Conservation (phyloP, 2,797 vertebrate species). For the Halcyon smyrnensis region DNA sequence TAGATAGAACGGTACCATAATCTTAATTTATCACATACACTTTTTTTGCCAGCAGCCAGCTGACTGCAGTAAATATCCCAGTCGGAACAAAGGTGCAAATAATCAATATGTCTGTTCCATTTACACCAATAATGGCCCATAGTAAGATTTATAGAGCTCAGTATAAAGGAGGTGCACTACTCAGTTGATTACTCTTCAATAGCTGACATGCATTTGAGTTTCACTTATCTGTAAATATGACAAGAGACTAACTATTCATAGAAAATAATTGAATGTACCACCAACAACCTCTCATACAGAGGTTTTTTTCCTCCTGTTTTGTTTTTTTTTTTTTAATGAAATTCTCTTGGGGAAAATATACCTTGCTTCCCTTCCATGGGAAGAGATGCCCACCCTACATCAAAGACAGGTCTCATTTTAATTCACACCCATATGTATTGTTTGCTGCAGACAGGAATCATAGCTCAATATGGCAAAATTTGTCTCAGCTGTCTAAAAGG, state of each 20-base stretch:
- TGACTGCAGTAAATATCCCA: constrained; percentile 8
- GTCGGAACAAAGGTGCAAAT: constrained; percentile 57
- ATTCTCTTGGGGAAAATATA: not conserved
- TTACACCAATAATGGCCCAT: constrained; percentile 49
- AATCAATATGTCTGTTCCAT: constrained; percentile 60
- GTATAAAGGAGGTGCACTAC: constrained; percentile 34
- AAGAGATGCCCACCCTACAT: not conserved
- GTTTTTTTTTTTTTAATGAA: not conserved
- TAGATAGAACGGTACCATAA: not conserved
- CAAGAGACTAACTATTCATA: constrained; percentile 15
- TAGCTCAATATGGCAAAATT: constrained; percentile 10
- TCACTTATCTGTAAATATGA: constrained; percentile 28
- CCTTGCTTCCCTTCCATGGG: not conserved
- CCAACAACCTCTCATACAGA: not conserved
- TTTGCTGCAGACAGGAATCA: not conserved
- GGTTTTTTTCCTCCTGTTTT: not conserved
- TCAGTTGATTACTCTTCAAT: constrained; percentile 61
- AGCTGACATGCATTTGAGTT: constrained; percentile 12
- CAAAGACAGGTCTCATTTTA: not conserved
- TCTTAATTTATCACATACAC: constrained; percentile 40
- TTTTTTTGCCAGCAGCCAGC: constrained; percentile 17
- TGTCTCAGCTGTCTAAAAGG: constrained; percentile 37
- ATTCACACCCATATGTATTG: not conserved
- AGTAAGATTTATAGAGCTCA: constrained; percentile 51
- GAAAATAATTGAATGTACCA: not conserved